phyloP scores from a whole-genome alignment of 2,797 vertebrate species.

The Apogon talboti region DNA sequence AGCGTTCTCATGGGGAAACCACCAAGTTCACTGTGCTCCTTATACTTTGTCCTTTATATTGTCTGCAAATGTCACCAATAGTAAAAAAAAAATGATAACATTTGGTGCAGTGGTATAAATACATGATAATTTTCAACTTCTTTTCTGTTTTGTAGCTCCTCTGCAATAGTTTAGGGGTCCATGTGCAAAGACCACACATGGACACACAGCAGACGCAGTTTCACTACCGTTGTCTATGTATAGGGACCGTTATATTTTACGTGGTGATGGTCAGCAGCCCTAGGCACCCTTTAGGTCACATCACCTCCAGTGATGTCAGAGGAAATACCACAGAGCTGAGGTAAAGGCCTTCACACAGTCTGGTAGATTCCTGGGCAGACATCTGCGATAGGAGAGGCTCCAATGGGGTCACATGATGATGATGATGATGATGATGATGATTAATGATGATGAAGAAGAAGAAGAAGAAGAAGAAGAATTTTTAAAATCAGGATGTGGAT shows the following conservation, averaged over 20 bases:
- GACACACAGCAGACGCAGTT: constrained; percentile 13
- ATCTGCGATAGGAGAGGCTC: constrained; percentile 56
- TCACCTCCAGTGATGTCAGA: constrained; percentile 73
- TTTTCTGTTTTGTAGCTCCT: not conserved
- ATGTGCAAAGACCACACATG: constrained; percentile 17
- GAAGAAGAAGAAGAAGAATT: not conserved
- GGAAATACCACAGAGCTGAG: constrained; percentile 80
- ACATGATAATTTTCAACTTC: not conserved
- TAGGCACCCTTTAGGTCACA: constrained; percentile 58
- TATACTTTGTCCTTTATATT: no score
- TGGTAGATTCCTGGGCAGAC: constrained; percentile 61
- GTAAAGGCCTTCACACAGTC: constrained; percentile 57
- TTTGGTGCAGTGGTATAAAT: constrained; percentile 1
- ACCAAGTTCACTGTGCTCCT: not conserved
- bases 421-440: constrained; percentile 30
- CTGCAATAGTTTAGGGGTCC: constrained; percentile 10
- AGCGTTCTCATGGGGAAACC: constrained; percentile 1
- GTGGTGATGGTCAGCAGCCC: constrained; percentile 1
- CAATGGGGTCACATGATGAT: constrained; percentile 25
- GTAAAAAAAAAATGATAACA: not conserved
- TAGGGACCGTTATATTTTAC: constrained; percentile 42
- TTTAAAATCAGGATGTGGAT: no score
- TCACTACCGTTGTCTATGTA: constrained; percentile 35
- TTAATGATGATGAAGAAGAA: no score
- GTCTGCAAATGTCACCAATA: no score